Evolutionary conservation across 2,113 vertebrate genomes (phyloP), one percentile per base, ranked within the genome.

Genomic region (Corythornis cristatus): DNA sequence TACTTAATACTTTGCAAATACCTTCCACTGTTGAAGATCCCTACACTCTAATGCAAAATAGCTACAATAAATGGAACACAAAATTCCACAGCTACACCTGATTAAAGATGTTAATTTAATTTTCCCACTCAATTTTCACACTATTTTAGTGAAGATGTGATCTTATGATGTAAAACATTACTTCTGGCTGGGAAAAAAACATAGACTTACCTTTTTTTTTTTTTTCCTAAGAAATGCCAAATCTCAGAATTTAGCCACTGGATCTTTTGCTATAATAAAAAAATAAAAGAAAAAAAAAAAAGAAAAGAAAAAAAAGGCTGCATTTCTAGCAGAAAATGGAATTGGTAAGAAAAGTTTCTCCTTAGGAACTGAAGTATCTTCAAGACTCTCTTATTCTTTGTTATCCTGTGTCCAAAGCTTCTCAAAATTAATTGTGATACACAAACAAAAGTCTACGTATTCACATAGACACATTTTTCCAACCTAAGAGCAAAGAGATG

Each of bases 121-220:
- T 89, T 77, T 75, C 15, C 23, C 18, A 35, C 10, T 56, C 21
- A 35, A 37, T 37, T 37, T 37, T 37, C 37, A 10, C 37, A 37
- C 37, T 82, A 85, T 54, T 87, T 75, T 53, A 88, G 12, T 60
- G 37, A 94, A 51, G 19, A 60, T 62, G 56, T 28, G 22, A 50
- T 53, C 45, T 65, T 64, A 46, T 14, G 23, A 70, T 82, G 15
- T 25, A 31, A 75, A 92, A 72, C 8, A 22, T 51, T 72, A 61
- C 50, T 78, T 82, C 81, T 92, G 22, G 3, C 29, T 75, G 53
- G 79, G 62, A 90, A 79, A 5, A 78, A 85, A 92, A 61, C 6
- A 76, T 16, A 40, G 5, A 37, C 91, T 91, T 96, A 97, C 96
- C 95, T 96, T 95, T 92, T 74, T 83, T 93, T 83, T n/a, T 94